These are phyloP conservation scores for Bathybates hornii DNA, from an alignment of 2,113 vertebrate species.

Conservation along the genomic window DNA sequence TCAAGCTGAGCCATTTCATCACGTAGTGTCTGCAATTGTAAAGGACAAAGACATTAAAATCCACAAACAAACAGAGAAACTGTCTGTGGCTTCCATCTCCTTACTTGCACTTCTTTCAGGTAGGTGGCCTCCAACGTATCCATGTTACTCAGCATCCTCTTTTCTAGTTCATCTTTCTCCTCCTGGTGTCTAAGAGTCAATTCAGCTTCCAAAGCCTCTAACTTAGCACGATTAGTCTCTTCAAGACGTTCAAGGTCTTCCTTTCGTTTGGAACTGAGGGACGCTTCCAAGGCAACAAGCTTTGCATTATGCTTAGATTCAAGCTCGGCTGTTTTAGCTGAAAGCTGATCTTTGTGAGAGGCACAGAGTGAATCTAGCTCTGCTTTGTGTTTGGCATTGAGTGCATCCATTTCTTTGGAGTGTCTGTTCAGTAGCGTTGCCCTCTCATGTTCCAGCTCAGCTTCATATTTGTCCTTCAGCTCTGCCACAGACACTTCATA, in stretches of 20 bases:
- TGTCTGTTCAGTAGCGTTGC: constrained; percentile 15
- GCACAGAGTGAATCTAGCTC: constrained; percentile 52
- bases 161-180: constrained; percentile 75
- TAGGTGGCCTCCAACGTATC: constrained; percentile 82
- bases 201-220: constrained; percentile 70
- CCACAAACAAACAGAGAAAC: not conserved
- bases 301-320: constrained; percentile 46
- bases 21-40: constrained; percentile 53
- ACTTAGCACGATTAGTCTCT: constrained; percentile 63
- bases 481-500: constrained; percentile 71
- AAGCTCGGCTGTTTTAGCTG: constrained; percentile 25
- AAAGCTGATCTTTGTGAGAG: constrained; percentile 52
- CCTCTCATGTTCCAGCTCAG: constrained; percentile 37
- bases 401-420: constrained; percentile 32
- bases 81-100: not conserved
- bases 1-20: constrained; percentile 64
- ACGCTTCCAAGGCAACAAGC: constrained; percentile 58
- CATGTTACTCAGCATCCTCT: constrained; percentile 77
- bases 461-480: constrained; percentile 51
- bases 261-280: constrained; percentile 53
- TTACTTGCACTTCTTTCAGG: constrained; percentile 81
- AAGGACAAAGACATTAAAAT: not conserved
- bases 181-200: constrained; percentile 69
- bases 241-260: constrained; percentile 64
- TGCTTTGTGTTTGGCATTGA: constrained; percentile 49